phyloP scores from a whole-genome alignment of 2,113 vertebrate species.

The Scalopus aquaticus region DNA sequence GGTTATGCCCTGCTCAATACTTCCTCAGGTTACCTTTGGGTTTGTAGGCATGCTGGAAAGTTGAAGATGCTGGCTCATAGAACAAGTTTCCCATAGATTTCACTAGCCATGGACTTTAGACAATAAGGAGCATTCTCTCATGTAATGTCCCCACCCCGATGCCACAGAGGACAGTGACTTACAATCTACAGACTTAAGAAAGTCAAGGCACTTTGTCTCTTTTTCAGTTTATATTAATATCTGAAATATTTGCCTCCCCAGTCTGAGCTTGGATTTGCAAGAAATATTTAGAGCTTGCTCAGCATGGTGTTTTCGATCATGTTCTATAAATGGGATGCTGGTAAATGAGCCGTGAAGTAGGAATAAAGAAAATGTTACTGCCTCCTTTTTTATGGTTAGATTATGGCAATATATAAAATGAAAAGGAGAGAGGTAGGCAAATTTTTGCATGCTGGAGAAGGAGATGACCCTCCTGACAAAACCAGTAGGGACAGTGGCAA shows the following conservation, averaged over 20 bases:
- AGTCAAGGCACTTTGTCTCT: background rate
- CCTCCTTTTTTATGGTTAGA: background rate
- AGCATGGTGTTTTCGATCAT: conserved; percentile 49
- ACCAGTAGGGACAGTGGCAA: accelerated
- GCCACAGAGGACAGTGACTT: no score
- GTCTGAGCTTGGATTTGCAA: conserved; percentile 53
- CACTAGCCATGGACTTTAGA: background rate
- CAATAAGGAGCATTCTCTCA: background rate
- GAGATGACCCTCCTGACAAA: accelerated
- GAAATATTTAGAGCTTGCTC: conserved; percentile 69
- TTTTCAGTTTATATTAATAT: background rate
- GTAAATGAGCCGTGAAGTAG: conserved; percentile 48
- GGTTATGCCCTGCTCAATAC: background rate
- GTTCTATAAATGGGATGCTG: conserved; percentile 49
- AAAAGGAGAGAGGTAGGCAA: background rate
- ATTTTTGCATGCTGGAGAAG: background rate
- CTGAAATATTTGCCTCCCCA: conserved; percentile 32
- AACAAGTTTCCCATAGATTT: background rate
- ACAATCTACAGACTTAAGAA: background rate
- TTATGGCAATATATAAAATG: background rate
- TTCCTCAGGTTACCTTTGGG: background rate
- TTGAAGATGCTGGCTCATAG: background rate
- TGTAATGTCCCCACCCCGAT: no score
- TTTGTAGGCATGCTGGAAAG: background rate
- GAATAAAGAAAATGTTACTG: conserved; percentile 38